Percentiles rank a stretch among this genome's conserved stretches.
Conservation (phyloP, 2,113 vertebrate species). For the Thalassoma bifasciatum region DNA sequence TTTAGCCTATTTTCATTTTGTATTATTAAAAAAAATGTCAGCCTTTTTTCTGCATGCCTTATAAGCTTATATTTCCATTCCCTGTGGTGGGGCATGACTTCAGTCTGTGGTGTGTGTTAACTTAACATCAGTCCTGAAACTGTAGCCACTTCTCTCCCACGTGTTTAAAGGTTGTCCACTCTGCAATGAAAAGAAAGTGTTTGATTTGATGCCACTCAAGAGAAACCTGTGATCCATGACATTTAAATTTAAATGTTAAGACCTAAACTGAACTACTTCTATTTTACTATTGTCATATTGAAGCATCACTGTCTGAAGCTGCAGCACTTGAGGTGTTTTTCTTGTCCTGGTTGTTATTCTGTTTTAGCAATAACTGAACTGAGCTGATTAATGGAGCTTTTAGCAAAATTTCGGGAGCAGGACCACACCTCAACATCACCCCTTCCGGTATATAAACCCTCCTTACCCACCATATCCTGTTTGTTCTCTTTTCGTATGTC, state of each 20-base stretch:
- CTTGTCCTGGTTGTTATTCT: neutral
- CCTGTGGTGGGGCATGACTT: conserved; percentile 56
- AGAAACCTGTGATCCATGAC: conserved; percentile 40
- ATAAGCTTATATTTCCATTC: conserved; percentile 31
- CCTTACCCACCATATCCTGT: too few relatives aligned
- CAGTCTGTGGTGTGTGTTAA: conserved; percentile 49
- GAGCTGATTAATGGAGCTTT: conserved; percentile 1
- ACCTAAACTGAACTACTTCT: conserved; percentile 19
- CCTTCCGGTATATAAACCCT: too few relatives aligned
- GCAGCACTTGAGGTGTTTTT: neutral
- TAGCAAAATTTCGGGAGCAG: too few relatives aligned
- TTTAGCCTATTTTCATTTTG: neutral
- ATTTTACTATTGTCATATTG: conserved; percentile 16
- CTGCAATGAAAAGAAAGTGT: conserved; percentile 6
- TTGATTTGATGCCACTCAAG: conserved; percentile 35
- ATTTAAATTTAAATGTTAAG: conserved; percentile 17
- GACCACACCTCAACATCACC: too few relatives aligned
- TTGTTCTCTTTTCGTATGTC: too few relatives aligned
- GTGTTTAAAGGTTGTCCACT: conserved; percentile 41
- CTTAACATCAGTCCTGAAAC: conserved; percentile 48
- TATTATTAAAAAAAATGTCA: conserved; percentile 24
- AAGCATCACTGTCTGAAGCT: neutral
- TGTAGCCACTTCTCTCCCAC: conserved; percentile 54
- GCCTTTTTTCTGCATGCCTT: conserved; percentile 66
- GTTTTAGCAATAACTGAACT: neutral